Percentiles rank a stretch among this genome's conserved stretches.
Conservation (phyloP, 2,888 invertebrate species). For the Eutolmus rufibarbis region DNA sequence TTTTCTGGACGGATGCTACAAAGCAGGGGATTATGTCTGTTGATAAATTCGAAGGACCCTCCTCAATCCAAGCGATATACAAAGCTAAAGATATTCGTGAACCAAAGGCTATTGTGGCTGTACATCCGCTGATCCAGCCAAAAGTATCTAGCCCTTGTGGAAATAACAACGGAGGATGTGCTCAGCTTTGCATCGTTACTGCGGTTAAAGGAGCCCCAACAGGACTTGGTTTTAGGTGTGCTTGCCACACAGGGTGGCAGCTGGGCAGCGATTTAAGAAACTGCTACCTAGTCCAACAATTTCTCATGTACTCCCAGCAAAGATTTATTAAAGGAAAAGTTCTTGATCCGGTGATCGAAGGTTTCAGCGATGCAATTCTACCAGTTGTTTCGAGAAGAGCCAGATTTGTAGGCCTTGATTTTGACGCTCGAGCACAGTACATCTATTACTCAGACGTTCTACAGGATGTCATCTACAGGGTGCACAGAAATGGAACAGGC, state of each 20-base stretch:
- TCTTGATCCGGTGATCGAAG: conserved; percentile 84
- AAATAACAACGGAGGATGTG: conserved; percentile 85
- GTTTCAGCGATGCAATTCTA: conserved; percentile 93
- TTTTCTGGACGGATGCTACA: conserved; percentile 92
- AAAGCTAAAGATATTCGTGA: conserved; percentile 81
- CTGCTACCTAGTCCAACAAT: conserved; percentile 84
- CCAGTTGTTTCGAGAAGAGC: conserved; percentile 92
- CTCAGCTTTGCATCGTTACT: conserved; percentile 93
- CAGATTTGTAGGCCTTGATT: conserved; percentile 93
- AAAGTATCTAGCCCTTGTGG: conserved; percentile 84
- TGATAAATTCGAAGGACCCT: conserved; percentile 82
- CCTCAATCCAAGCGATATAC: conserved; percentile 80
- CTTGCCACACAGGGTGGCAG: conserved; percentile 87
- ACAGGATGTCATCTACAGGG: conserved; percentile 90
- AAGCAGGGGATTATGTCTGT: conserved; percentile 89
- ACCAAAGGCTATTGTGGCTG: conserved; percentile 83
- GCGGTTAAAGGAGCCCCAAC: conserved; percentile 70
- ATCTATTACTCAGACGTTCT: conserved; percentile 98
- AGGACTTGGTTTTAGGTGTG: conserved; percentile 86
- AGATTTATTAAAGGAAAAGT: conserved; percentile 95
- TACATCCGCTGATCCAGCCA: conserved; percentile 81
- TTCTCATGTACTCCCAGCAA: conserved; percentile 94
- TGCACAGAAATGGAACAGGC: conserved; percentile 79
- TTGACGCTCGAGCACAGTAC: conserved; percentile 86
- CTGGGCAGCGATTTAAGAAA: conserved; percentile 77